phyloP scores from a whole-genome alignment of 2,797 vertebrate genomes.

The Intellagama lesueurii region DNA sequence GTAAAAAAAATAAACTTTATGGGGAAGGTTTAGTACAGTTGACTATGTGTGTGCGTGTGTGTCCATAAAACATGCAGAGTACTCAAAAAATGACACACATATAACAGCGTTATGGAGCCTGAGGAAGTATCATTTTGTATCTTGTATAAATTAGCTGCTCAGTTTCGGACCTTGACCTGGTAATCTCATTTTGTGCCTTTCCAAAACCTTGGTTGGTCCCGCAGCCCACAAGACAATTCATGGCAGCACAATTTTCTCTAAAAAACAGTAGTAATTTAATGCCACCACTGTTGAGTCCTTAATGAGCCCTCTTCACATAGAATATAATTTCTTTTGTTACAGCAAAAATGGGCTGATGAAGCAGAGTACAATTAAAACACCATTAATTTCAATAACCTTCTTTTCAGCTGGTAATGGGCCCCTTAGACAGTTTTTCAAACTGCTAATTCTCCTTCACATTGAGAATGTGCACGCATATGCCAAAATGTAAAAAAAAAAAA shows the following conservation, averaged over 20 bases:
- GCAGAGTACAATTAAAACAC: slow-evolving; percentile 64
- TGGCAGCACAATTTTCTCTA: slow-evolving; percentile 27
- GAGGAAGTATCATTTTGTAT: neutral
- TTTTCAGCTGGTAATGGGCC: slow-evolving; percentile 43
- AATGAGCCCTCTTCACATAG: slow-evolving; percentile 59
- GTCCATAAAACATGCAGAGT: too few relatives aligned
- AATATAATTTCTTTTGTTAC: slow-evolving; percentile 59
- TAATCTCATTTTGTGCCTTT: neutral
- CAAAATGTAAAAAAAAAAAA: slow-evolving; percentile 35
- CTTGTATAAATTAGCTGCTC: neutral
- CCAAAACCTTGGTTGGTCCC: neutral
- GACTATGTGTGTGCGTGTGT: too few relatives aligned
- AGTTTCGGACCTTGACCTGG: neutral
- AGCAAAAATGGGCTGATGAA: slow-evolving; percentile 64
- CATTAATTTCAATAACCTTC: slow-evolving; percentile 64
- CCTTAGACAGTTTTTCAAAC: slow-evolving; percentile 45
- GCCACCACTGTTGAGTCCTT: slow-evolving; percentile 26
- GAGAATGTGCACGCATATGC: slow-evolving; percentile 13
- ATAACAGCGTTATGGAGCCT: neutral
- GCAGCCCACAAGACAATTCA: slow-evolving; percentile 15
- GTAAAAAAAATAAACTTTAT: too few relatives aligned
- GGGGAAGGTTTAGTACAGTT: too few relatives aligned
- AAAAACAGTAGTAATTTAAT: slow-evolving; percentile 56
- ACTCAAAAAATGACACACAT: too few relatives aligned
- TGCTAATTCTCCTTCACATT: slow-evolving; percentile 43